phyloP scores from a whole-genome alignment of 2,797 vertebrate genomes.

The Sebastes diploproa region DNA sequence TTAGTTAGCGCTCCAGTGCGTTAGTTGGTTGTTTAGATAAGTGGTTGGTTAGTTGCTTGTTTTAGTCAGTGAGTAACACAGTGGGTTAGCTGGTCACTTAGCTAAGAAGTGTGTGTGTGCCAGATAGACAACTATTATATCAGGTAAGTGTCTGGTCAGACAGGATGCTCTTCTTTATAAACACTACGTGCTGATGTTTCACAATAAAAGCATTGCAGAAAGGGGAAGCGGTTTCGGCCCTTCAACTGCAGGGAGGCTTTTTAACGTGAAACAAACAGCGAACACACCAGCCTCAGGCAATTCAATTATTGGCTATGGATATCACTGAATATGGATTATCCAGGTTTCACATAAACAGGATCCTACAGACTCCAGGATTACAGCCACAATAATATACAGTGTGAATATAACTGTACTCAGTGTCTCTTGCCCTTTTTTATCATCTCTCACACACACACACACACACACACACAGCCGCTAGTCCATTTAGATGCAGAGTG shows the following conservation, averaged over 20 bases:
- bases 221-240: too few relatives aligned
- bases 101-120: not conserved
- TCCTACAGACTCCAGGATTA: not conserved
- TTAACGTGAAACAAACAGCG: not conserved
- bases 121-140: not conserved
- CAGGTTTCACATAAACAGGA: not conserved
- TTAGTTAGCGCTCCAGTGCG: not conserved
- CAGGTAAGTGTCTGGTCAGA: not conserved
- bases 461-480: not conserved
- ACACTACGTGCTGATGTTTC: not conserved
- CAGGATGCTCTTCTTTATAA: not conserved
- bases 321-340: not conserved
- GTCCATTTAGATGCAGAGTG: conserved; percentile 37
- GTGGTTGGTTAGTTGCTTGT: too few relatives aligned
- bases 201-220: not conserved
- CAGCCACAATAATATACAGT: not conserved
- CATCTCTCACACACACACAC: not conserved
- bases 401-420: not conserved
- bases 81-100: not conserved
- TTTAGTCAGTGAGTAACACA: not conserved
- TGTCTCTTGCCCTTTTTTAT: not conserved
- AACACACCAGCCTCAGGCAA: not conserved
- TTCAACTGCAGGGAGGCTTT: not conserved
- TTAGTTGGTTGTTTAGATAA: not conserved
- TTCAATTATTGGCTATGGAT: not conserved